These are phyloP conservation scores for Trissolcus brochymenae DNA, from an alignment of 2,888 invertebrate species.

Conservation along the genomic window DNA sequence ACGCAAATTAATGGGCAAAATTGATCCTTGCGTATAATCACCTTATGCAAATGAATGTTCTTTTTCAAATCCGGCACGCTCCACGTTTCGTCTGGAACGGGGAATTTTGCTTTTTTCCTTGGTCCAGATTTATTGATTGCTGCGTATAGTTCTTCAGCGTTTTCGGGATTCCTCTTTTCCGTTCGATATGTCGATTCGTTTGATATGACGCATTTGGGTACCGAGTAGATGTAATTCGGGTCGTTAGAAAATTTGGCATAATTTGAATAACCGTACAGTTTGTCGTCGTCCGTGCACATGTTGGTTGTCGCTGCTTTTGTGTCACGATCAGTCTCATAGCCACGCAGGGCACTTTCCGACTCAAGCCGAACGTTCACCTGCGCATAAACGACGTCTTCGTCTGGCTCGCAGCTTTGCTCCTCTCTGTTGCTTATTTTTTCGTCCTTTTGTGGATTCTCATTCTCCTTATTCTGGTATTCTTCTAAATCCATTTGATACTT, in stretches of 20 bases:
- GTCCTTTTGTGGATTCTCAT: constrained; percentile 80
- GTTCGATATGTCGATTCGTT: constrained; percentile 63
- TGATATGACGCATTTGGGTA: constrained; percentile 66
- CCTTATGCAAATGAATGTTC: constrained; percentile 62
- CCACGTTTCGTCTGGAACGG: constrained; percentile 71
- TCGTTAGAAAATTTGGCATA: constrained; percentile 49
- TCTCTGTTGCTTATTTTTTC: constrained; percentile 23
- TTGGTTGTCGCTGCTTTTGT: constrained; percentile 8
- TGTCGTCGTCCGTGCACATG: constrained; percentile 42
- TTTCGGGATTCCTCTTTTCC: constrained; percentile 75
- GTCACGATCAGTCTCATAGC: constrained; percentile 73
- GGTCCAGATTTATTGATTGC: constrained; percentile 72
- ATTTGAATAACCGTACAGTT: constrained; percentile 60
- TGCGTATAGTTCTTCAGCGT: constrained; percentile 78
- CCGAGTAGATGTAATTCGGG: constrained; percentile 66
- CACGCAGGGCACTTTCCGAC: constrained; percentile 73
- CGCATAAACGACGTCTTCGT: constrained; percentile 71
- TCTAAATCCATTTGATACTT: constrained; percentile 77
- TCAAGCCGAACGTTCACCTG: constrained; percentile 70
- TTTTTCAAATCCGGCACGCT: constrained; percentile 67
- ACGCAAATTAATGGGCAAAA: too few relatives aligned
- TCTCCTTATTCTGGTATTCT: constrained; percentile 83
- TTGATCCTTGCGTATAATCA: background rate
- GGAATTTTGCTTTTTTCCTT: constrained; percentile 65
- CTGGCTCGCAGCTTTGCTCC: constrained; percentile 61